Base-by-base conservation (phyloP, 2,888 invertebrate genomes). In the Hypomecis punctinalis region DNA sequence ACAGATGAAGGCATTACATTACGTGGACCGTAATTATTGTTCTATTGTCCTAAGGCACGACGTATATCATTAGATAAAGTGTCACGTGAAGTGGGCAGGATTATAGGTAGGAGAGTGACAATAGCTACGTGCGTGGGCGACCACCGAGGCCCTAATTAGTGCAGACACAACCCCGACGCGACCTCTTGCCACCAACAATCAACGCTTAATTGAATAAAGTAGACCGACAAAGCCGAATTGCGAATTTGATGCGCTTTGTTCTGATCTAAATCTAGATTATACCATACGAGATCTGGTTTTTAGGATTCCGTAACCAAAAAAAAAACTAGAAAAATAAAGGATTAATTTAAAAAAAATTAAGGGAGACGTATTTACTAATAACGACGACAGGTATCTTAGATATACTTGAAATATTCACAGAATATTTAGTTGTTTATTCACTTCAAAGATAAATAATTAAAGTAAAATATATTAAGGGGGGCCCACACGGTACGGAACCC, bases 151-250 rank as follows among this genome's bases (percentile, higher is more conserved):
- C 82, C 84, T 90, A 91, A 92, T 91, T 90, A 90, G 79, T 81
- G 80, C 82, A 78, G 82, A 76, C 79, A 82, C 88, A 88, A 86
- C 84, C 88, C 86, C 88, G 81, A 86, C 90, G 81, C 90, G 91
- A 92, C 91, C 92, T 91, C 83, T 86, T 79, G 88, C 78, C 87
- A 83, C 87, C 71, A 76, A 77, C 91, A 90, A 90, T 90, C 89
- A 90, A 83, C 84, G 82, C 77, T 71, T 88, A 88, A 92, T 91
- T 89, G 86, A 85, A 90, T 90, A 85, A 90, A 91, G 85, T 86
- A 84, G 80, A 76, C 89, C 89, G 90, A 83, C 85, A 81, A 74
- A 79, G 75, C 79, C 78, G 72, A 84, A 86, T 82, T 76, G 84
- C 83, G 76, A 85, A 82, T 85, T 84, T 78, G 75, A 82, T 80